Percentiles rank a stretch among this genome's conserved stretches.
These are phyloP conservation scores for Tetrao urogallus DNA, from an alignment of 2,113 vertebrate species.

Conservation along the genomic window DNA sequence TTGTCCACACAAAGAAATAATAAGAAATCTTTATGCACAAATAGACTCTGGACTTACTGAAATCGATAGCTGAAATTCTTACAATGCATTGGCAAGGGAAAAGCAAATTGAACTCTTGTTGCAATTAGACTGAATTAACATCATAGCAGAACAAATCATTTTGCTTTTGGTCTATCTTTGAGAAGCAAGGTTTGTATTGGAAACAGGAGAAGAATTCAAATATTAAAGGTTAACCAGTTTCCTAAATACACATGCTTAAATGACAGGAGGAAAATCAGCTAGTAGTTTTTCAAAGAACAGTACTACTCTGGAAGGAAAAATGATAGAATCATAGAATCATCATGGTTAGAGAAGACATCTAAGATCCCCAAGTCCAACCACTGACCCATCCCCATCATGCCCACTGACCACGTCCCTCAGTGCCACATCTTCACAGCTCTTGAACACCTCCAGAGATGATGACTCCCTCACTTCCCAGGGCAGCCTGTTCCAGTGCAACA, in stretches of 20 bases:
- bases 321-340: background rate
- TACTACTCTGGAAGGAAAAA: background rate
- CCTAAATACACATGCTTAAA: background rate
- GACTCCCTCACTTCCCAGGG: too few relatives aligned
- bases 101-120: background rate
- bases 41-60: background rate
- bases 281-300: background rate
- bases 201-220: background rate
- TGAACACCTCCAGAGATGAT: too few relatives aligned
- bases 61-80: background rate
- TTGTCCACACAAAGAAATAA: background rate
- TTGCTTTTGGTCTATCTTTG: background rate
- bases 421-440: too few relatives aligned
- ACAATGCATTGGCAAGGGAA: background rate
- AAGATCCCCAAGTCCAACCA: too few relatives aligned
- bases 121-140: background rate
- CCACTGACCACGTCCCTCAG: too few relatives aligned
- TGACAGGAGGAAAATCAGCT: background rate
- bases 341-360: too few relatives aligned
- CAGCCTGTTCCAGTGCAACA: too few relatives aligned
- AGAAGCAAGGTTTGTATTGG: background rate
- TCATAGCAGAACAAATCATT: background rate
- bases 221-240: background rate
- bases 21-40: background rate
- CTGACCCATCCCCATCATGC: too few relatives aligned